These are phyloP conservation scores for Gymnothorax reevesii DNA, from an alignment of 2,797 vertebrate genomes.

Conservation along the genomic window DNA sequence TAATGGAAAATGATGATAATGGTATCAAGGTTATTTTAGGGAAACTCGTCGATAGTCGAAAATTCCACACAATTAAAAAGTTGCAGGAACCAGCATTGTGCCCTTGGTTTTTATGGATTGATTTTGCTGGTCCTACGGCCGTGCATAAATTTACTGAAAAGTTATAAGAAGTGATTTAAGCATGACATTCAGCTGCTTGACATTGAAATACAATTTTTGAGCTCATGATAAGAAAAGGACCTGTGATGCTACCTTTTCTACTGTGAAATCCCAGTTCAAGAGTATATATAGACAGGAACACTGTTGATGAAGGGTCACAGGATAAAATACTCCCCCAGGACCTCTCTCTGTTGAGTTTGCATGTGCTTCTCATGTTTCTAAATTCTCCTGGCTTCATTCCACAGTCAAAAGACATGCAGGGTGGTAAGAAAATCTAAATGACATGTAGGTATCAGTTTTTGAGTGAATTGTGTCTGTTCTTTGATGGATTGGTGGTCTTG, in stretches of 20 bases:
- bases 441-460: too few species aligned
- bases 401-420: too few species aligned
- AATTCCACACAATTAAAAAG: slow-evolving; percentile 26
- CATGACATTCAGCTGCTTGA: slow-evolving; percentile 2
- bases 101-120: slow-evolving; percentile 7
- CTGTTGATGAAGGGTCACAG: too few species aligned
- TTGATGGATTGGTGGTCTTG: too few species aligned
- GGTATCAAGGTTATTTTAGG: slow-evolving; percentile 20
- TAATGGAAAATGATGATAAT: slow-evolving; percentile 17
- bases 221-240: neutral
- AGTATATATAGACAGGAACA: neutral
- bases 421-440: too few species aligned
- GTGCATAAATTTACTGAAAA: slow-evolving; percentile 33
- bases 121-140: slow-evolving; percentile 27
- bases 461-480: too few species aligned
- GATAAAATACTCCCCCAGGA: too few species aligned
- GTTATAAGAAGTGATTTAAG: slow-evolving; percentile 24
- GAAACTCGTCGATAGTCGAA: slow-evolving; percentile 16
- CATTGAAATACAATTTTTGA: neutral
- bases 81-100: slow-evolving; percentile 25
- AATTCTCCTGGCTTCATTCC: too few species aligned
- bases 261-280: neutral
- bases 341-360: too few species aligned
- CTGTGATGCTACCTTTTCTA: neutral
- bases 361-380: too few species aligned